These are phyloP conservation scores for Lithobates sylvaticus DNA, from an alignment of 2,797 vertebrate genomes.

Conservation along the genomic window DNA sequence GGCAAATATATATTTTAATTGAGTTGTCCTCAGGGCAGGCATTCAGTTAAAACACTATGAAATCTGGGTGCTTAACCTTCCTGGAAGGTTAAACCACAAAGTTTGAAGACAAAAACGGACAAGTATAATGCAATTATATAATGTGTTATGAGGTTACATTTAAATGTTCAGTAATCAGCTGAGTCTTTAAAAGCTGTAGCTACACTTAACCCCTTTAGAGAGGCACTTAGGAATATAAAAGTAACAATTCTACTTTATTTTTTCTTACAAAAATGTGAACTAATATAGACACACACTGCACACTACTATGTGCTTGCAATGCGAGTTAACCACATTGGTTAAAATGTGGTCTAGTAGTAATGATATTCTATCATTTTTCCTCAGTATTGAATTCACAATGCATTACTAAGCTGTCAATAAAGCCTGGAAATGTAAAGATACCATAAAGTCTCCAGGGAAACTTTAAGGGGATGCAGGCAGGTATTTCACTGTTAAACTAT, in stretches of 20 bases:
- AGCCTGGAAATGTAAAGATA: not conserved
- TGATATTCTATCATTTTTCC: not conserved
- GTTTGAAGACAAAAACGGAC: not conserved
- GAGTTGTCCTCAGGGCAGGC: constrained; percentile 44
- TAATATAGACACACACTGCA: too few relatives aligned
- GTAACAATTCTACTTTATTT: not conserved
- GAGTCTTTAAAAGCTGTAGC: not conserved
- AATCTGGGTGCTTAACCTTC: constrained; percentile 47
- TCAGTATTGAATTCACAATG: not conserved
- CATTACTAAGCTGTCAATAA: not conserved
- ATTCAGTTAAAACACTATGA: constrained; percentile 36
- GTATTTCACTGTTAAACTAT: not conserved
- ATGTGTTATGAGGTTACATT: constrained; percentile 15
- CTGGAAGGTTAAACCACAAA: constrained; percentile 43
- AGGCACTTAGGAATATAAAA: not conserved
- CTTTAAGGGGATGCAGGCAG: not conserved
- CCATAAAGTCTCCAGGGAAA: not conserved
- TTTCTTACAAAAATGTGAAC: not conserved
- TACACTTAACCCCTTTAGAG: not conserved
- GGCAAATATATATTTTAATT: constrained; percentile 60
- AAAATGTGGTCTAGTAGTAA: not conserved
- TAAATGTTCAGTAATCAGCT: not conserved
- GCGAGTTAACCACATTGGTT: not conserved
- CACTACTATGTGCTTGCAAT: not conserved
- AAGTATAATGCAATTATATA: constrained; percentile 10